Conservation (phyloP, 2,888 invertebrate species). For the Nasonia oneida region DNA sequence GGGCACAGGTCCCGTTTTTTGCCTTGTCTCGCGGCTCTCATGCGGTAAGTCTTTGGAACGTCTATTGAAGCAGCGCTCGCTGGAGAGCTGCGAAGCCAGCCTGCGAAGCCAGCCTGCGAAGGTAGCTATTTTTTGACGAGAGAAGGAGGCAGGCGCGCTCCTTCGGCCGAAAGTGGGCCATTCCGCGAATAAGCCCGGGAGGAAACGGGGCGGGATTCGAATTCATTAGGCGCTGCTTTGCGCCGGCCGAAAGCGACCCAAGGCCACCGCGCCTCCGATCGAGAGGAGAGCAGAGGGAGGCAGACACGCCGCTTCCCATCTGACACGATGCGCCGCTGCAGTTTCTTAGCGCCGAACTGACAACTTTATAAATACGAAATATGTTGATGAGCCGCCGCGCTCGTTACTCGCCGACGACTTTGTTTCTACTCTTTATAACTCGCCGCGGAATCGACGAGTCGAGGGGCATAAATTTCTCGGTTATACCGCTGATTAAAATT, state of each 20-base stretch:
- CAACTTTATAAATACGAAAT: constrained; percentile 62
- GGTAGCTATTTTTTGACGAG: not conserved
- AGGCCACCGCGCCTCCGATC: not conserved
- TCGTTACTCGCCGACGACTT: not conserved
- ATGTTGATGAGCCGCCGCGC: constrained; percentile 53
- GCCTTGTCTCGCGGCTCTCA: constrained; percentile 33
- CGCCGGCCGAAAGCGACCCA: constrained; percentile 26
- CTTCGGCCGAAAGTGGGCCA: constrained; percentile 9
- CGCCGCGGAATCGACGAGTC: not conserved
- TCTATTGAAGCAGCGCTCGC: not conserved
- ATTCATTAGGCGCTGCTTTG: constrained; percentile 63
- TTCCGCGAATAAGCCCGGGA: constrained; percentile 58
- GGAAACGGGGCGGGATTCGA: constrained; percentile 62
- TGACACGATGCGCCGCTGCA: constrained; percentile 21
- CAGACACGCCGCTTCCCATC: constrained; percentile 28
- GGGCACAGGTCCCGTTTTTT: constrained; percentile 60
- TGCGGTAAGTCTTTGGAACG: constrained; percentile 59
- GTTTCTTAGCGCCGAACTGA: constrained; percentile 59
- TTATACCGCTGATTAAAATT: not conserved
- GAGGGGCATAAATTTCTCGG: too few species aligned
- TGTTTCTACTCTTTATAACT: constrained; percentile 22
- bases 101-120: not conserved
- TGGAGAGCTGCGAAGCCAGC: not conserved
- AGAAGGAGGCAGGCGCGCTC: constrained; percentile 32
- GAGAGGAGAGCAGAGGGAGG: not conserved